Evolutionary conservation across 2,113 vertebrate species (phyloP).

Genomic region (Menidia beryllina): DNA sequence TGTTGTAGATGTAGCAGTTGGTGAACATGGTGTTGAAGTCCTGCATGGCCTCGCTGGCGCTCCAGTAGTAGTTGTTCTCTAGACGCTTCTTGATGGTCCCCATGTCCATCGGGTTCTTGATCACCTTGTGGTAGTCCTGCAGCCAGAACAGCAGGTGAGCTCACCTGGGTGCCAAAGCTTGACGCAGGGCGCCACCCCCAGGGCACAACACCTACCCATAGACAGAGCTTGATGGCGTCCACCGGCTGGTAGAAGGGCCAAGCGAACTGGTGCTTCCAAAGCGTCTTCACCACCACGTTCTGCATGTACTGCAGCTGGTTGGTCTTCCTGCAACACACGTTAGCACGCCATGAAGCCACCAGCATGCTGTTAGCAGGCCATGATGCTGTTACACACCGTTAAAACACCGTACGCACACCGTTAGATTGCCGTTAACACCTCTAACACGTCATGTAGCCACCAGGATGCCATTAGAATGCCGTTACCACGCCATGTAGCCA

Average conservation of each 20-base stretch:
- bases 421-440: too few species aligned
- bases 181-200: too few species aligned
- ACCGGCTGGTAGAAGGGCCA: conserved; percentile 99
- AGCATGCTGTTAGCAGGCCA: too few species aligned
- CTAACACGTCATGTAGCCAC: too few species aligned
- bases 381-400: too few species aligned
- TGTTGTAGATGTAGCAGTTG: conserved; percentile 99
- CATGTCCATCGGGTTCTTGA: conserved; percentile 99
- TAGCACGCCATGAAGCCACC: too few species aligned
- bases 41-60: conserved; percentile 98
- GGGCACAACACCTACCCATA: conserved; percentile 83
- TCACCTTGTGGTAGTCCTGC: conserved; percentile 97
- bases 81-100: conserved; percentile 98
- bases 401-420: too few species aligned
- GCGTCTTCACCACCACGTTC: conserved; percentile 98
- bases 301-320: conserved; percentile 99
- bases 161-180: not conserved
- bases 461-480: too few species aligned
- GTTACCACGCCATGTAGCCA: too few species aligned
- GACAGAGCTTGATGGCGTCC: conserved; percentile 93
- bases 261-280: conserved; percentile 99
- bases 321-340: conserved; percentile 84
- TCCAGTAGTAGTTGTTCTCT: conserved; percentile 99
- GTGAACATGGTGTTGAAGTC: conserved; percentile 99
- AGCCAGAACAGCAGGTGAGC: not conserved